phyloP scores from a whole-genome alignment of 2,888 invertebrate species.

The Chymomyza procnemis region DNA sequence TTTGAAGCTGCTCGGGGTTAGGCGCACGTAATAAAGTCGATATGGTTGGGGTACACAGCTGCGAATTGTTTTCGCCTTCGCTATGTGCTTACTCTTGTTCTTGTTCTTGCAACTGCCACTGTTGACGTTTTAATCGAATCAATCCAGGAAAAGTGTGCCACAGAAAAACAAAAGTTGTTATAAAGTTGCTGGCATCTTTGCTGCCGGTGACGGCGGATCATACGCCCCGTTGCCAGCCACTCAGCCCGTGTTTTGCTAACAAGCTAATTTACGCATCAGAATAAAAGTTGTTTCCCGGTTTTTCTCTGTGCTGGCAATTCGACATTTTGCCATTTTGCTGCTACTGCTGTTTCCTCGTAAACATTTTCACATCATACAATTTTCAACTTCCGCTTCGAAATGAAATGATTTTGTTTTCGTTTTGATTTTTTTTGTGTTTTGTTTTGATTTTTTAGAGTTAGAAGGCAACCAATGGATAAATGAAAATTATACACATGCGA shows the following conservation, averaged over 20 bases:
- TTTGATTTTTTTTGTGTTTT: too few relatives aligned
- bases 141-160: conserved; percentile 50
- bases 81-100: conserved; percentile 10
- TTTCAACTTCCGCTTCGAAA: conserved; percentile 14
- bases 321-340: conserved; percentile 1
- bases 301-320: conserved; percentile 11
- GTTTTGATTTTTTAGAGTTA: conserved; percentile 22
- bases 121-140: conserved; percentile 72
- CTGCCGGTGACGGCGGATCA: conserved; percentile 17
- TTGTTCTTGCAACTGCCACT: conserved; percentile 36
- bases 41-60: conserved; percentile 29
- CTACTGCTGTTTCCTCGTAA: background rate
- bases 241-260: conserved; percentile 17
- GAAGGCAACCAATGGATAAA: conserved; percentile 19
- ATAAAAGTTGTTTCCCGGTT: conserved; percentile 39
- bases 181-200: conserved; percentile 58
- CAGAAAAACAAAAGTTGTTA: conserved; percentile 29
- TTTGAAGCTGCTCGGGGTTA: too few relatives aligned
- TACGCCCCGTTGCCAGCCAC: conserved; percentile 44
- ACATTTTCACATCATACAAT: background rate
- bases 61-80: conserved; percentile 57
- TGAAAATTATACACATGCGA: conserved; percentile 35
- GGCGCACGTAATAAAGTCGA: conserved; percentile 36
- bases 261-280: conserved; percentile 58
- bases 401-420: conserved; percentile 21